Evolutionary conservation across 2,888 invertebrate genomes (phyloP), one percentile per base, ranked within the genome.

Genomic region (Sclerodermus sp.): DNA sequence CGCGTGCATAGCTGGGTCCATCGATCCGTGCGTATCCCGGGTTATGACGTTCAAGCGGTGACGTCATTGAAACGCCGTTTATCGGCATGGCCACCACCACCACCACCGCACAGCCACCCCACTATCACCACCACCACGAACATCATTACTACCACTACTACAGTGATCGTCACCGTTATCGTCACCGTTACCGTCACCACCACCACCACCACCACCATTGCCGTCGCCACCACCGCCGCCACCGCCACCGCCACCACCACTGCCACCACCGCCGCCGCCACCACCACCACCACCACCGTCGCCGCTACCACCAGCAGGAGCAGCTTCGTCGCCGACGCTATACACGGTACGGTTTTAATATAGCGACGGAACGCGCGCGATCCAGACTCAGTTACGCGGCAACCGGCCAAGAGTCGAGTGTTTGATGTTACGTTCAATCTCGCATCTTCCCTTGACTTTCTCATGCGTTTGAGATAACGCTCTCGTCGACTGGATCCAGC

Each of bases 381-480:
- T 71, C 68, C 70, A 67, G 71, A 74, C 72, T 76, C 75, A 75
- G 75, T 76, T 74, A 74, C 75, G 69, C 74, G 73, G 72, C 69
- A 71, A 66, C 73, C 73, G 75, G 74, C 75, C 68, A 74, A 23
- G 4, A 3, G 8, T 8, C 3, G 4, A 23, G 23, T 23, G 23
- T 8, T 8, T n/a, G n/a, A 8, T 23, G 3, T 8, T 8, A 5
- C 23, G 23, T 5, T 8, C 23, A 23, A n/a, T n/a, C n/a, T n/a
- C n/a, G n/a, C n/a, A n/a, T n/a, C n/a, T n/a, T n/a, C n/a, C n/a
- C n/a, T n/a, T n/a, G n/a, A n/a, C n/a, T n/a, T n/a, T n/a, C n/a
- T 23, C 23, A 23, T 23, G 3, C 3, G 23, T 23, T 23, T 23
- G 3, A 23, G 3, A 23, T 23, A 23, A 23, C 23, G 3, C 23